Conservation (phyloP, 1,140 invertebrate species). For the Pogonus chalceus region DNA sequence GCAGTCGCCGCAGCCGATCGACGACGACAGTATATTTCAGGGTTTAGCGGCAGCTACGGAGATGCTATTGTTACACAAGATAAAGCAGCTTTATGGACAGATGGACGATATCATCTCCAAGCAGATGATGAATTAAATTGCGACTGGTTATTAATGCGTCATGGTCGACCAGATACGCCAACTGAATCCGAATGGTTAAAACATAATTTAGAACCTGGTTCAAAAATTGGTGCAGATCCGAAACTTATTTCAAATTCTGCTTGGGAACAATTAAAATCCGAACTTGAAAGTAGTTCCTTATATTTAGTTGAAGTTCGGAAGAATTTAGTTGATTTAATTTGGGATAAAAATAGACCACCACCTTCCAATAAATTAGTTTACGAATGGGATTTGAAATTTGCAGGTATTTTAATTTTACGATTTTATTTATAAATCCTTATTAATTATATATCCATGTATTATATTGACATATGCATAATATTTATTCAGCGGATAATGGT, state of each 20-base stretch:
- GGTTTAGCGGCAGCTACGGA: constrained; percentile 76
- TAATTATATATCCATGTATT: too few species aligned
- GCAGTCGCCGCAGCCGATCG: constrained; percentile 62
- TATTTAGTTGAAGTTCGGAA: constrained; percentile 52
- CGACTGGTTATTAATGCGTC: constrained; percentile 71
- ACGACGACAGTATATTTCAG: constrained; percentile 70
- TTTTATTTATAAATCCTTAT: too few species aligned
- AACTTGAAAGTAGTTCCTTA: constrained; percentile 43
- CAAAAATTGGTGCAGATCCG: constrained; percentile 75
- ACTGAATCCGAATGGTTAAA: constrained; percentile 52
- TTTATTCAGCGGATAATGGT: too few species aligned
- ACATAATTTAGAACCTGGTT: constrained; percentile 50
- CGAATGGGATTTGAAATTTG: constrained; percentile 22
- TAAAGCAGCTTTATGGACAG: constrained; percentile 81
- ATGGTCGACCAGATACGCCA: constrained; percentile 46
- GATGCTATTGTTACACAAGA: constrained; percentile 64
- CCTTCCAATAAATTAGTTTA: constrained; percentile 38
- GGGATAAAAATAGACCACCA: constrained; percentile 54
- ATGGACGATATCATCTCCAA: constrained; percentile 72
- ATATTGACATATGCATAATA: too few species aligned
- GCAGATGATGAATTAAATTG: constrained; percentile 67
- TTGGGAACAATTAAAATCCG: constrained; percentile 38
- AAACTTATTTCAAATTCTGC: constrained; percentile 52
- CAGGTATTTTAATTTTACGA: constrained; percentile 22
- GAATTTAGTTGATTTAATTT: constrained; percentile 74